A percentile compares a stretch with the other conserved stretches of the same genome.
Conservation (phyloP, 2,888 invertebrate genomes). For the Lasioglossum morio region DNA sequence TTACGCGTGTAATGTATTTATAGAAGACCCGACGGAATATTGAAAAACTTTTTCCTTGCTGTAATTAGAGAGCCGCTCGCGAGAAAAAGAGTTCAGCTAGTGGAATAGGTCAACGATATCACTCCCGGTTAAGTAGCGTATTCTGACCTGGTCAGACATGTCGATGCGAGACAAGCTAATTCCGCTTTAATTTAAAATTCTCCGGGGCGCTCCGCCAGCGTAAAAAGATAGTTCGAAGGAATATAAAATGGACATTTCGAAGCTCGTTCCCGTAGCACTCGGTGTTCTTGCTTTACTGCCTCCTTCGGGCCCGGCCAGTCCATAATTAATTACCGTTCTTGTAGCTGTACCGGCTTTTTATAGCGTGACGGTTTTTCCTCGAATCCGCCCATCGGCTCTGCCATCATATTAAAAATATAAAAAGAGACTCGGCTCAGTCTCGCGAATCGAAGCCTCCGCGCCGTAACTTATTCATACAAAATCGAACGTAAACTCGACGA, state of each 20-base stretch:
- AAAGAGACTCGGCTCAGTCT: neutral
- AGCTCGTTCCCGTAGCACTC: neutral
- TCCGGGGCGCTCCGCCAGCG: too few species aligned
- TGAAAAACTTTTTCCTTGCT: neutral
- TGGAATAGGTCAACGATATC: constrained; percentile 9
- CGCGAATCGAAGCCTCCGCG: neutral
- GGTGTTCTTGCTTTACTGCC: constrained; percentile 6
- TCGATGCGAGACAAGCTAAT: neutral
- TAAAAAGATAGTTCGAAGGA: constrained; percentile 3
- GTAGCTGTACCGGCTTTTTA: neutral
- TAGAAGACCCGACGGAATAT: neutral
- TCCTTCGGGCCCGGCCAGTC: neutral
- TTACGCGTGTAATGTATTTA: neutral
- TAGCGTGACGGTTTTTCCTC: neutral
- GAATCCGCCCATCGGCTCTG: neutral
- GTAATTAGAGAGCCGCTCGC: neutral
- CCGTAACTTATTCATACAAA: neutral
- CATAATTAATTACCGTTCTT: constrained; percentile 26
- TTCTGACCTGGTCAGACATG: constrained; percentile 11
- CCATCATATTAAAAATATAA: constrained; percentile 8
- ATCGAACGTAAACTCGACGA: neutral
- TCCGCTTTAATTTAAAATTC: neutral
- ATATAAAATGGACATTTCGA: constrained; percentile 6
- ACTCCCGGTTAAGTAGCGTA: constrained; percentile 14
- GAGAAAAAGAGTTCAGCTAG: neutral